phyloP scores from a whole-genome alignment of 2,888 invertebrate genomes.

The Cephonodes hylas region DNA sequence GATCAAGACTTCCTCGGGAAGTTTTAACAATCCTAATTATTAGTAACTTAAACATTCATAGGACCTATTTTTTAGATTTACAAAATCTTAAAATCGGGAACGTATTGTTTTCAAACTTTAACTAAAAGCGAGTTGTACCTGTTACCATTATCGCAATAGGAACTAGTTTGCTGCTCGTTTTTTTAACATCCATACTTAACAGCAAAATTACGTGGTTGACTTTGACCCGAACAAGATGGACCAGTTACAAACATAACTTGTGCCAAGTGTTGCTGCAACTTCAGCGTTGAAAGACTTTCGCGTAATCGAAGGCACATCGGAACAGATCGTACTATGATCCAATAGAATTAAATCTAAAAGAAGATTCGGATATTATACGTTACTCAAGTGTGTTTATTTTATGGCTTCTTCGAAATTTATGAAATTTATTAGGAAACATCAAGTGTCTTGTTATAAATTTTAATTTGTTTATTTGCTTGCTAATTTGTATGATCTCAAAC shows the following conservation, averaged over 20 bases:
- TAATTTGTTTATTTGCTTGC: too few species aligned
- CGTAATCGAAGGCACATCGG: neutral
- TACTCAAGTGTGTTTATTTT: too few species aligned
- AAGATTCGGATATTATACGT: too few species aligned
- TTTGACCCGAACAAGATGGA: slow-evolving; percentile 1
- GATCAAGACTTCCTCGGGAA: too few species aligned
- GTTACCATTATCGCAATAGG: neutral
- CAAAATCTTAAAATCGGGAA: neutral
- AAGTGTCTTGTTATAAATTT: too few species aligned
- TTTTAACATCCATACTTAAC: neutral
- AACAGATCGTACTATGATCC: neutral
- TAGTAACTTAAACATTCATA: too few species aligned
- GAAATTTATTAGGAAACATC: too few species aligned
- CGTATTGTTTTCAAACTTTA: neutral
- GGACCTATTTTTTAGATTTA: too few species aligned
- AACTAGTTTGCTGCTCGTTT: neutral
- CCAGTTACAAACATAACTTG: neutral
- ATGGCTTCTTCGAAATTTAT: too few species aligned
- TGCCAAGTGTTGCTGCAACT: neutral
- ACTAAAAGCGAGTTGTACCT: neutral
- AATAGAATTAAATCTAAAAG: neutral
- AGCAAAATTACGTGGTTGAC: neutral
- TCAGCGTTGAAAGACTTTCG: neutral
- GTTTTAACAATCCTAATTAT: too few species aligned
- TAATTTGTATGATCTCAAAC: too few species aligned